Percentiles rank a stretch among this genome's conserved stretches.
Evolutionary conservation across 1,140 invertebrate genomes (phyloP).

Genomic region (Pachyrhynchus sulphureomaculatus): DNA sequence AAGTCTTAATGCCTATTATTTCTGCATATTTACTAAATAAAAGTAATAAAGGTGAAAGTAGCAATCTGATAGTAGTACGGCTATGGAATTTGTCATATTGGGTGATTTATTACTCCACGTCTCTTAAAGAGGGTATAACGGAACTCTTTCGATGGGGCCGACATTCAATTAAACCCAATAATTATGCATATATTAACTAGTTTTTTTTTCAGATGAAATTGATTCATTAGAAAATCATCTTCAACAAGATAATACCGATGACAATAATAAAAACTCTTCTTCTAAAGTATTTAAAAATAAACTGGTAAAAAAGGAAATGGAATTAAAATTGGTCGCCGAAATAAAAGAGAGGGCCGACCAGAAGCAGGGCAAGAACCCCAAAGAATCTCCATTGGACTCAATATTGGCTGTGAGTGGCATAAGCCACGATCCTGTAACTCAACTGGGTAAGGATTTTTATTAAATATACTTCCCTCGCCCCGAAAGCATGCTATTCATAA

Average conservation of each 20-base stretch:
- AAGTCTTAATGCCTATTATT: no score
- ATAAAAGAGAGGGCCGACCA: conserved; percentile 76
- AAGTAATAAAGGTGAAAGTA: no score
- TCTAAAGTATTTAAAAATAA: conserved; percentile 51
- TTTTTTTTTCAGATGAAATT: conserved; percentile 4
- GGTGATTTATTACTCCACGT: no score
- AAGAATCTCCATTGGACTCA: conserved; percentile 53
- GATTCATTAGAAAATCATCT: conserved; percentile 9
- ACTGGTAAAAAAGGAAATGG: conserved; percentile 72
- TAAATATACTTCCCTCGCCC: no score
- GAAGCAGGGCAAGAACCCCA: conserved; percentile 55
- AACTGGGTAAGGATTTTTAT: conserved; percentile 61
- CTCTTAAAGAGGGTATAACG: no score
- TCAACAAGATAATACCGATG: neutral
- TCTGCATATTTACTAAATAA: no score
- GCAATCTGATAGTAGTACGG: no score
- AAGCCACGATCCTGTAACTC: conserved; percentile 68
- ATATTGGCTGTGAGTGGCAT: conserved; percentile 50
- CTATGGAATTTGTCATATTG: no score
- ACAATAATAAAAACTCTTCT: conserved; percentile 45
- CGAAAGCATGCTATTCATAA: no score
- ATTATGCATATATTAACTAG: no score
- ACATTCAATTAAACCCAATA: no score
- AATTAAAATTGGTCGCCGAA: conserved; percentile 76
- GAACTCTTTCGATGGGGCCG: no score